phyloP scores from a whole-genome alignment of 2,797 vertebrate species.

The Discoglossus pictus region DNA sequence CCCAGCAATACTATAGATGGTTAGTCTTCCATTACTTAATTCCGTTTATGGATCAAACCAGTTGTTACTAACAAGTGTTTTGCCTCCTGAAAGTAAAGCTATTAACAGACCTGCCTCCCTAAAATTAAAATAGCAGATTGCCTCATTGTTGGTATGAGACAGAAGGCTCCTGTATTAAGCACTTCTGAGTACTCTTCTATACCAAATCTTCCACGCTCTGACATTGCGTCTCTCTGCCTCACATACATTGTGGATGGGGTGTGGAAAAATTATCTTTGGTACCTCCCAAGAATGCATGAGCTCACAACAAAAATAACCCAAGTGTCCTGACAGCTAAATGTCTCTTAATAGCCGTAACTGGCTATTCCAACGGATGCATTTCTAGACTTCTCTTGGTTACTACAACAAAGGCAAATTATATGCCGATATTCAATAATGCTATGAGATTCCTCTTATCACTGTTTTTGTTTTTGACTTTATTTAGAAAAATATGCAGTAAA shows the following conservation, averaged over 20 bases:
- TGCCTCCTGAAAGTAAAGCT: too few relatives aligned
- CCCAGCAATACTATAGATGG: too few relatives aligned
- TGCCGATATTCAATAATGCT: not conserved
- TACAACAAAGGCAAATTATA: not conserved
- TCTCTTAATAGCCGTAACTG: not conserved
- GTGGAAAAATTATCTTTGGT: constrained; percentile 24
- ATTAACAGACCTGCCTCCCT: not conserved
- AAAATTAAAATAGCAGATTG: constrained; percentile 25
- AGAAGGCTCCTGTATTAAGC: constrained; percentile 1
- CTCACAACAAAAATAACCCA: constrained; percentile 26
- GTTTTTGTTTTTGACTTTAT: not conserved
- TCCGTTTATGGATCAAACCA: too few relatives aligned
- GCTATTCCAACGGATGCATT: constrained; percentile 1
- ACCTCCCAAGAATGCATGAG: constrained; percentile 16
- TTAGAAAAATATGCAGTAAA: too few relatives aligned
- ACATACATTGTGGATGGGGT: constrained; percentile 12
- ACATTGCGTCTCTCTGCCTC: not conserved
- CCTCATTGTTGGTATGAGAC: not conserved
- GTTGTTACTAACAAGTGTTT: too few relatives aligned
- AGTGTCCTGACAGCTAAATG: constrained; percentile 9
- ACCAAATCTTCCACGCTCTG: not conserved
- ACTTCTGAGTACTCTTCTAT: constrained; percentile 6
- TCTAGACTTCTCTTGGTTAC: constrained; percentile 1
- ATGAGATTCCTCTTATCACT: not conserved
- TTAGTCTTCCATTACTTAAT: too few relatives aligned